Conservation (phyloP, 2,888 invertebrate genomes). For the Drosophila greeni region DNA sequence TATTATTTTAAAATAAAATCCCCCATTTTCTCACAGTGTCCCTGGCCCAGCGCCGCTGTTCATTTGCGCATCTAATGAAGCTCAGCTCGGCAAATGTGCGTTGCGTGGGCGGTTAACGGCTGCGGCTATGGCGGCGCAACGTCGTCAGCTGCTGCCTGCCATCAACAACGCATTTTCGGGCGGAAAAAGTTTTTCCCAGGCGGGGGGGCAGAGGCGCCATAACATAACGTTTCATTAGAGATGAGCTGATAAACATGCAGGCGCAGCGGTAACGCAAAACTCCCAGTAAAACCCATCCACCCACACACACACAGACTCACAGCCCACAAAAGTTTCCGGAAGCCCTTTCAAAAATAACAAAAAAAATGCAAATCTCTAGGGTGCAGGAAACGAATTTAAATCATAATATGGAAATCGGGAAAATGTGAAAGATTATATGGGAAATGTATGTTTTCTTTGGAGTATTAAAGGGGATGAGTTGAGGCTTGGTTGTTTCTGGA, state of each 20-base stretch:
- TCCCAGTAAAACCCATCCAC: too few relatives aligned
- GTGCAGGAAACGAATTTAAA: not conserved
- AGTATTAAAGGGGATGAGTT: not conserved
- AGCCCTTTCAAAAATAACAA: not conserved
- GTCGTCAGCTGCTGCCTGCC: constrained; percentile 27
- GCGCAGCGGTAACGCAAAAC: constrained; percentile 15
- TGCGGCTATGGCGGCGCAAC: constrained; percentile 41
- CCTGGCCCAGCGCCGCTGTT: constrained; percentile 43
- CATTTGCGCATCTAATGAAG: constrained; percentile 71
- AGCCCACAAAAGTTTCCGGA: constrained; percentile 24
- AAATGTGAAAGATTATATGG: not conserved
- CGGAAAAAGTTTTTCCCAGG: constrained; percentile 56
- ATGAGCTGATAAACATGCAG: constrained; percentile 69
- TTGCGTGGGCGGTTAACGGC: constrained; percentile 69
- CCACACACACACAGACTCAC: not conserved
- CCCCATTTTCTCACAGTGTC: not conserved
- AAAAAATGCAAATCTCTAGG: not conserved
- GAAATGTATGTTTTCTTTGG: not conserved
- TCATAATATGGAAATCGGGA: not conserved
- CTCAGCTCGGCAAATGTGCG: constrained; percentile 68
- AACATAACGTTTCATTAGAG: constrained; percentile 72
- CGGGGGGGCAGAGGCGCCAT: constrained; percentile 22
- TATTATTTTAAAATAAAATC: too few relatives aligned
- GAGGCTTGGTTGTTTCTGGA: not conserved
- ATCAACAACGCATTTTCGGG: constrained; percentile 37